Percentiles rank a stretch among this genome's conserved stretches.
phyloP scores from a whole-genome alignment of 2,113 vertebrate genomes.

The Dipodomys stephensi region DNA sequence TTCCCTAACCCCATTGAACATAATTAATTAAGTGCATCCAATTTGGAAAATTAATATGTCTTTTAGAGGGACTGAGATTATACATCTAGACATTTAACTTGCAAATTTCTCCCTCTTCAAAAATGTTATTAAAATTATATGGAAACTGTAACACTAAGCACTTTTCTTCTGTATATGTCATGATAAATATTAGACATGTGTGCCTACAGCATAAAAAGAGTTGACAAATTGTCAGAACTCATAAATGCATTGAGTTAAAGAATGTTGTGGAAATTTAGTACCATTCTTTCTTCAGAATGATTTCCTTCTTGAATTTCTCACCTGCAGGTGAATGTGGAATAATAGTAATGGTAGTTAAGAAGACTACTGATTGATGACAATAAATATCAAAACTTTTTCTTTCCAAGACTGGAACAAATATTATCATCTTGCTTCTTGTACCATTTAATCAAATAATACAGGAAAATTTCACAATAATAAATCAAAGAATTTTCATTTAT shows the following conservation, averaged over 20 bases:
- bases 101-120: conserved; percentile 49
- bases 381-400: neutral
- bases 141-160: conserved; percentile 55
- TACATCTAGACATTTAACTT: conserved; percentile 52
- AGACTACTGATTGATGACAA: neutral
- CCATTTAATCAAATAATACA: neutral
- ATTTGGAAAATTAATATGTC: conserved; percentile 23
- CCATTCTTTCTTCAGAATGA: neutral
- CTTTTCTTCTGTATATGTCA: conserved; percentile 61
- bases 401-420: neutral
- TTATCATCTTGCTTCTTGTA: neutral
- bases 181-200: conserved; percentile 60
- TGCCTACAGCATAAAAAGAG: conserved; percentile 47
- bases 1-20: neutral
- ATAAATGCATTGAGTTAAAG: conserved; percentile 59
- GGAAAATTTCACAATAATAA: neutral
- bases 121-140: conserved; percentile 60
- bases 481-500: conserved; percentile 33
- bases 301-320: conserved; percentile 24
- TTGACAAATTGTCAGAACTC: conserved; percentile 74
- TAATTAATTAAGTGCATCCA: conserved; percentile 60
- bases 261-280: conserved; percentile 53
- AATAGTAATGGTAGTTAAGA: neutral
- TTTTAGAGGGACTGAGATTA: conserved; percentile 44
- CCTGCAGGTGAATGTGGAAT: neutral